A percentile compares a stretch with the other conserved stretches of the same genome.
These are phyloP conservation scores for Echiichthys vipera DNA, from an alignment of 2,797 vertebrate species.

Conservation along the genomic window DNA sequence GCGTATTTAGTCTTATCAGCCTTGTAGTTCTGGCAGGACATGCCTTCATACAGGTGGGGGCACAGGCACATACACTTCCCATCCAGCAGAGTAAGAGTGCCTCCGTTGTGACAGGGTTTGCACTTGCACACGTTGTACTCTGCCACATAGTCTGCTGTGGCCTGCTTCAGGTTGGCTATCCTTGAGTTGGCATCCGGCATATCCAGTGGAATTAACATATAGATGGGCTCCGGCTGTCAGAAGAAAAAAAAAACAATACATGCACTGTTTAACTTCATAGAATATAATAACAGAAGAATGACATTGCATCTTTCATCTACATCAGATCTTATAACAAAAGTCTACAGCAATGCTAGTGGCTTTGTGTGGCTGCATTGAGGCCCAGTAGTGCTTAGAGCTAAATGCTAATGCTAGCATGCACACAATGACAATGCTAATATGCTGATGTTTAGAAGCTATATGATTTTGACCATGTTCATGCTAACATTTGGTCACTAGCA, in stretches of 20 bases:
- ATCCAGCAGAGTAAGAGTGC: conserved; percentile 84
- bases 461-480: background rate
- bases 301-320: background rate
- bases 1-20: background rate
- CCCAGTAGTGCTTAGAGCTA: background rate
- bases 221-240: conserved; percentile 87
- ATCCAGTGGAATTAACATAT: conserved; percentile 86
- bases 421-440: background rate
- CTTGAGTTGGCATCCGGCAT: conserved; percentile 80
- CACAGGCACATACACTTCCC: conserved; percentile 90
- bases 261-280: background rate
- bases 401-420: background rate
- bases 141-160: conserved; percentile 84
- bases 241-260: conserved; percentile 5
- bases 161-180: conserved; percentile 86
- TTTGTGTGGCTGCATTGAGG: background rate
- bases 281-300: background rate
- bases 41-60: conserved; percentile 79
- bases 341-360: background rate
- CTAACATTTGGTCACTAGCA: background rate
- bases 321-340: background rate
- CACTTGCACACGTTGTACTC: conserved; percentile 92
- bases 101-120: conserved; percentile 90
- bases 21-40: conserved; percentile 86
- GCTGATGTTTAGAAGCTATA: background rate